Evolutionary conservation across 2,888 invertebrate species (phyloP), one percentile per base, ranked within the genome.

Genomic region (Aproaerema taeniolella): DNA sequence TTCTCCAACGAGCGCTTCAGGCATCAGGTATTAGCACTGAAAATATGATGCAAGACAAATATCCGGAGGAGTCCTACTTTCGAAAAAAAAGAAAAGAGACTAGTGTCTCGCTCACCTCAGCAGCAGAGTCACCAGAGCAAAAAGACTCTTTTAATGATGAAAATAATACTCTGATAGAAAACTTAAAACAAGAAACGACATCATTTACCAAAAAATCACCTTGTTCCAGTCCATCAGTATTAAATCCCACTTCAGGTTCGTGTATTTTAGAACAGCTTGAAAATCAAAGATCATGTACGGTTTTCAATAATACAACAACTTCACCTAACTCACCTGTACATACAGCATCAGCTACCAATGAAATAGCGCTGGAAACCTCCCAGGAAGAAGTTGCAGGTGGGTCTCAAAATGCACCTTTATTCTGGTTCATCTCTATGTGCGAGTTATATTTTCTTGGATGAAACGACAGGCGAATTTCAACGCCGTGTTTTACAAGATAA

Each of bases 1-100:
- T 31, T 11, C 13, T 31, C 31, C 8, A 31, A 13, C 11, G 31
- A 31, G 10, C 31, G 31, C 10, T 31, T 13, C 31, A 31, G 14
- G 8, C 13, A 31, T 2, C 31, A 13, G 31, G 31, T 31, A 31
- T 31, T 13, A 31, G 31, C 13, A 8, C 14, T 31, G 13, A 31
- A 13, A 14, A 31, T 12, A 13, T 31, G 13, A 20, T 20, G 8
- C 5, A 20, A 20, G 20, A 20, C 8, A 20, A 20, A 6, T 8
- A 20, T 6, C 20, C 20, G 4, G 4, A 8, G 5, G 20, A 4
- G 8, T 20, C 20, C 8, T 4, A 4, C 20, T 6, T 8, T 4
- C 20, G 8, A 20, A 20, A 4, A 6, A 20, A 20, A 20, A 4
- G 20, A 20, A 20, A 20, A 20, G 20, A 8, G n/a, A n/a, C n/a